Conservation (phyloP, 2,797 vertebrate species). For the Alosa sapidissima region DNA sequence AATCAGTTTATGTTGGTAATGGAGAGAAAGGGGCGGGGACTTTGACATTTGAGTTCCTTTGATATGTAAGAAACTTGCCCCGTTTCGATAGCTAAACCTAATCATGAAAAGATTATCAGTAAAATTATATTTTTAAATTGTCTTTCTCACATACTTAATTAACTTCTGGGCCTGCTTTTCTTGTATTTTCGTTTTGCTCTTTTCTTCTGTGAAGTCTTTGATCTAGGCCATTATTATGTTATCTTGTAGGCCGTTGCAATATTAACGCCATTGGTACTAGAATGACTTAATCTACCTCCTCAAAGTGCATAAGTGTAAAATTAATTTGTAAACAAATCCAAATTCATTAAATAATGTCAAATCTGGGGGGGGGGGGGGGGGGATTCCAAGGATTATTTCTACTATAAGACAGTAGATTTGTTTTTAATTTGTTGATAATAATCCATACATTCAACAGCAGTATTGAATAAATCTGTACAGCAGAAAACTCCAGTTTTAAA, state of each 20-base stretch:
- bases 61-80: not conserved
- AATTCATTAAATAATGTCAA: too few species aligned
- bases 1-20: not conserved
- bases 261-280: too few species aligned
- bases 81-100: constrained; percentile 27
- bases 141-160: not conserved
- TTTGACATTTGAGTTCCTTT: not conserved
- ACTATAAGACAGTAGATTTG: constrained; percentile 52
- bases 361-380: too few species aligned
- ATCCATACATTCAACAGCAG: constrained; percentile 50
- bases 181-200: not conserved
- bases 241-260: not conserved
- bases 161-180: not conserved
- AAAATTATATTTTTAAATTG: not conserved
- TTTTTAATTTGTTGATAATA: constrained; percentile 48
- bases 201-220: not conserved
- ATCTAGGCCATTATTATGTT: not conserved
- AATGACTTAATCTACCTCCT: too few species aligned
- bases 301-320: too few species aligned
- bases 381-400: too few species aligned
- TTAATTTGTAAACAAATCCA: too few species aligned
- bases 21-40: not conserved
- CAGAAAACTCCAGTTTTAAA: constrained; percentile 77
- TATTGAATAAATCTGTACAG: constrained; percentile 68
- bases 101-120: constrained; percentile 11